Evolutionary conservation across 2,888 invertebrate genomes (phyloP), one percentile per base, ranked within the genome.

Genomic region (Folsomia manolachei): DNA sequence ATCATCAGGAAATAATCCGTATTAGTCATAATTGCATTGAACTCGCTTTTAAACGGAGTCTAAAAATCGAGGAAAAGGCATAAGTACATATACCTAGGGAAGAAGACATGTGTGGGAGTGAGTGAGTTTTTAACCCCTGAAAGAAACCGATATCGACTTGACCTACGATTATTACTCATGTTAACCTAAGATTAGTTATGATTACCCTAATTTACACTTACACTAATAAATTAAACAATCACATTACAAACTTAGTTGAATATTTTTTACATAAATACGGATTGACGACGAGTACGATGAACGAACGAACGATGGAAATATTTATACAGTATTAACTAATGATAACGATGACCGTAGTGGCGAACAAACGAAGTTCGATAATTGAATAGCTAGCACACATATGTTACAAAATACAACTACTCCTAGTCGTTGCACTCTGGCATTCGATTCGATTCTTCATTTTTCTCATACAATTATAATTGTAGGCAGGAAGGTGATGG

Each of bases 371-470:
- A 39, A 39, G 39, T 64, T 64, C 64, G 52, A 67, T 67, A 67
- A 67, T 67, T 67, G 67, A 67, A 67, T 56, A 67, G 53, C 52
- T 67, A 67, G 67, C 67, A 67, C 67, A 67, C 67, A 67, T 67
- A 67, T 56, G 67, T 67, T 67, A 67, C 67, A 67, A 14, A 19
- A 51, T 62, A 24, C 14, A 56, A 56, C n/a, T 14, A 18, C 18
- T 14, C 4, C 4, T 56, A 14, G 56, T 56, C n/a, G 7, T 39
- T 39, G 14, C 39, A 9, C 4, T 39, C 14, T 39, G 7, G 7
- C 39, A 39, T 39, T 39, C 39, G 4, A 9, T 39, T 14, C 39
- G 39, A 14, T 39, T 39, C n/a, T n/a, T n/a, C n/a, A n/a, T n/a
- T 39, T 39, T 39, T 39, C 14, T 39, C 39, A 39, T 4, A 39